These are phyloP conservation scores for Sebastes nivosus DNA, from an alignment of 2,797 vertebrate species.

Conservation along the genomic window DNA sequence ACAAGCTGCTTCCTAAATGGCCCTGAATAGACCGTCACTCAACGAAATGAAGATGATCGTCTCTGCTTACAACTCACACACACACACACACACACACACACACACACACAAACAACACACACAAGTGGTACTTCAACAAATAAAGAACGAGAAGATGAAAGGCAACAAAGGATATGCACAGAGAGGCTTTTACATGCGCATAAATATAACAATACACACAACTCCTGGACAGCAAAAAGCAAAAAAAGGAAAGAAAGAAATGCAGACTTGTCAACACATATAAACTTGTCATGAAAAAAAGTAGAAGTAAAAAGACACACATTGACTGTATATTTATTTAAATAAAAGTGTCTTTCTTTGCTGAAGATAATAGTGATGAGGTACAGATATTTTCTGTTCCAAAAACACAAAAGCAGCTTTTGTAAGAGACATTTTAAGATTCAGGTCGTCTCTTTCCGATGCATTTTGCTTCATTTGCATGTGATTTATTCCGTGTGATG, in stretches of 20 bases:
- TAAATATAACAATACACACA: neutral
- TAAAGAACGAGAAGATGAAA: conserved; percentile 16
- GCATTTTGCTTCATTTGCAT: conserved; percentile 5
- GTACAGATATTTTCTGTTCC: neutral
- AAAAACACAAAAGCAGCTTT: neutral
- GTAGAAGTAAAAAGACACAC: neutral
- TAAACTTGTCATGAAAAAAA: neutral
- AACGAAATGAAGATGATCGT: conserved; percentile 10
- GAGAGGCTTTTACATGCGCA: neutral
- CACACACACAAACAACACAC: neutral
- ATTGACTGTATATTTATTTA: neutral
- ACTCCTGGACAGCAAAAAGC: neutral
- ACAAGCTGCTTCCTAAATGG: conserved; percentile 35
- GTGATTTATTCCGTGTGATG: neutral
- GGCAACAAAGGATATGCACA: neutral
- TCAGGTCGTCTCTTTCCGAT: neutral
- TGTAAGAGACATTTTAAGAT: neutral
- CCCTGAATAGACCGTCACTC: conserved; percentile 32
- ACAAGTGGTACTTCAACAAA: neutral
- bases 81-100: neutral
- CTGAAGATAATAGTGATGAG: neutral
- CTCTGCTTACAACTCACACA: conserved; percentile 14
- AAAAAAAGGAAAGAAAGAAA: neutral
- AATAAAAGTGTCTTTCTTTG: neutral
- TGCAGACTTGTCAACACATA: neutral